A percentile compares a stretch with the other conserved stretches of the same genome.
Conservation (phyloP, 2,888 invertebrate genomes). For the Eulithis testata region DNA sequence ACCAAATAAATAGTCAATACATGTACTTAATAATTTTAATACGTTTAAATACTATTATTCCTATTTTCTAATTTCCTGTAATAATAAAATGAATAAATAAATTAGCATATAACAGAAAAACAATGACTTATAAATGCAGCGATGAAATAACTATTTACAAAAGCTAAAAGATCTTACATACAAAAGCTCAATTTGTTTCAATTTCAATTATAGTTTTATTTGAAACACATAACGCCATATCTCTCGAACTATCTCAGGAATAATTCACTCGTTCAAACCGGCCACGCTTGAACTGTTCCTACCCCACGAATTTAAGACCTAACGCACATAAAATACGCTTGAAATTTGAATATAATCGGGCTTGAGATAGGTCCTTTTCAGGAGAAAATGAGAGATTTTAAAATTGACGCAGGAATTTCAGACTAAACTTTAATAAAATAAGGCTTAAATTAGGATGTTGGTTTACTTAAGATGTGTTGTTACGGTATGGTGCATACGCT, state of each 20-base stretch:
- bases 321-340: slow-evolving; percentile 20
- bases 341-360: slow-evolving; percentile 13
- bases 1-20: too few species aligned
- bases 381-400: neutral
- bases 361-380: slow-evolving; percentile 21
- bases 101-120: neutral
- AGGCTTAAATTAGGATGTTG: slow-evolving; percentile 25
- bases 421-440: slow-evolving; percentile 21
- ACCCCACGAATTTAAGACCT: slow-evolving; percentile 29
- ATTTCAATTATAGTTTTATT: slow-evolving; percentile 75
- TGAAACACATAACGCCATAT: slow-evolving; percentile 68
- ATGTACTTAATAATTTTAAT: too few species aligned
- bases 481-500: slow-evolving; percentile 43
- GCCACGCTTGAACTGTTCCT: slow-evolving; percentile 43
- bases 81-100: neutral
- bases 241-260: slow-evolving; percentile 75
- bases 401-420: slow-evolving; percentile 19
- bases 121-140: neutral
- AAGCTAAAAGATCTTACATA: slow-evolving; percentile 57
- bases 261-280: slow-evolving; percentile 64
- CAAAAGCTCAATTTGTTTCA: slow-evolving; percentile 73
- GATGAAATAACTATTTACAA: slow-evolving; percentile 17
- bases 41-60: too few species aligned
- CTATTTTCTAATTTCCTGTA: too few species aligned
- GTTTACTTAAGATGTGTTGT: slow-evolving; percentile 14